Base-by-base conservation (phyloP, 2,888 invertebrate species). In the Phortica magna region DNA sequence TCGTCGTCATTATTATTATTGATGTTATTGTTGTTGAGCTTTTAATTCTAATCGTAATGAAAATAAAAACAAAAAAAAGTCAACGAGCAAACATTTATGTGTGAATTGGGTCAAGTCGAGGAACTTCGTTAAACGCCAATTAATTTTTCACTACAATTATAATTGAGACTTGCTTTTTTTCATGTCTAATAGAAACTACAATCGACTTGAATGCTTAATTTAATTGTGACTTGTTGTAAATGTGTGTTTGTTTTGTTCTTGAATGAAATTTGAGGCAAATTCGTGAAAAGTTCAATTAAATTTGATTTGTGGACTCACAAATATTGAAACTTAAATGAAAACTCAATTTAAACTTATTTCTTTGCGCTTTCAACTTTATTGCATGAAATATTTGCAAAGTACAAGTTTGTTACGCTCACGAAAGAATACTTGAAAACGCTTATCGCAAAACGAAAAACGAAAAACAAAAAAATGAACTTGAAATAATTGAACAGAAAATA, bases 41-140 rank as follows among this genome's bases (percentile, higher is more conserved):
- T 48, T 48, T 6, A 48, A 48, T 48, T 48, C 9, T 12, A 12
- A 48, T 48, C 48, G 48, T 31, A 31, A 6, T n/a, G 55, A 55
- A 14, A 14, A n/a, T n/a, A 14, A 64, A 31, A 2, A 22, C 9
- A n/a, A 22, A 19, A 42, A 67, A 5, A 22, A 67, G 22, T 67
- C 14, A 53, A 57, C 43, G 55, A 22, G 22, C 31, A 31, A 71
- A 53, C 39, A 70, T 22, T 48, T 73, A 12, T 42, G 77, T 84
- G 85, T 76, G 85, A 86, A 86, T 88, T 88, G 74, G 88, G 85
- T 86, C 85, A 86, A 86, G 85, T 83, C 57, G 80, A 84, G 88
- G 83, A 86, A 81, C 83, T 82, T 78, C 83, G 86, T 84, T 78
- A 85, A 85, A 80, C 80, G 86, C 78, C 85, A 83, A 85, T 87